Conservation (phyloP, 2,113 vertebrate species). For the Pterocles gutturalis region DNA sequence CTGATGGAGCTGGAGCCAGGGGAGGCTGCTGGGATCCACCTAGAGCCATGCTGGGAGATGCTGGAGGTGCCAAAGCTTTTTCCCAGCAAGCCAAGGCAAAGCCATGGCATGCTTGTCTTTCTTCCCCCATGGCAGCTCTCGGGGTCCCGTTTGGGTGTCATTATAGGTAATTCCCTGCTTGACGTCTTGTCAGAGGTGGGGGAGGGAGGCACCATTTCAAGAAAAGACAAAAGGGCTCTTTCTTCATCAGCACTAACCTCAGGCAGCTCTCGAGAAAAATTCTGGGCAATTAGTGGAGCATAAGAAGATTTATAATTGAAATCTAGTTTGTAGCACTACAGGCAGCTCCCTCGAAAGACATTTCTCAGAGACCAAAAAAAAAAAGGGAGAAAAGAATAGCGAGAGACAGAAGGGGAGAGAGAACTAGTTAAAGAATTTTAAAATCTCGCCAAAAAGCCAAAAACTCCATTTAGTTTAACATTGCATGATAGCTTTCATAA, state of each 20-base stretch:
- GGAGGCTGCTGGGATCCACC: not conserved
- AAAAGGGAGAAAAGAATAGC: not conserved
- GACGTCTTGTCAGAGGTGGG: not conserved
- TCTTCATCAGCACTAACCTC: slow-evolving; percentile 64
- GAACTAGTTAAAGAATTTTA: slow-evolving; percentile 54
- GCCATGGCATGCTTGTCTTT: not conserved
- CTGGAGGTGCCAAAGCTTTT: not conserved
- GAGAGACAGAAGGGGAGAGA: not conserved
- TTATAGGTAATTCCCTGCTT: slow-evolving; percentile 19
- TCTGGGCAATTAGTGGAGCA: slow-evolving; percentile 67
- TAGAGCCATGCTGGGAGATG: not conserved
- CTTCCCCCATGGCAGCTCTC: not conserved
- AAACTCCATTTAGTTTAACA: slow-evolving; percentile 59
- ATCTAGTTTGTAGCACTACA: slow-evolving; percentile 55
- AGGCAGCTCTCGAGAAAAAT: slow-evolving; percentile 68
- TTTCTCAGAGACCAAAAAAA: slow-evolving; percentile 36
- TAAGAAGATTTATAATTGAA: slow-evolving; percentile 71
- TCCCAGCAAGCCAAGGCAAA: not conserved
- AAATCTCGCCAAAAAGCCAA: not conserved
- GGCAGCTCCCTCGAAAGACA: slow-evolving; percentile 34
- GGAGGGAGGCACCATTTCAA: slow-evolving; percentile 31
- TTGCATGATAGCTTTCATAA: slow-evolving; percentile 66
- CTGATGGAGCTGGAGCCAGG: not conserved
- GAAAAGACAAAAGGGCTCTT: slow-evolving; percentile 58
- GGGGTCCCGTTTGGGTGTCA: not conserved